Percentiles rank a stretch among this genome's conserved stretches.
These are phyloP conservation scores for Melanogrammus aeglefinus DNA, from an alignment of 2,797 vertebrate genomes.

Conservation along the genomic window DNA sequence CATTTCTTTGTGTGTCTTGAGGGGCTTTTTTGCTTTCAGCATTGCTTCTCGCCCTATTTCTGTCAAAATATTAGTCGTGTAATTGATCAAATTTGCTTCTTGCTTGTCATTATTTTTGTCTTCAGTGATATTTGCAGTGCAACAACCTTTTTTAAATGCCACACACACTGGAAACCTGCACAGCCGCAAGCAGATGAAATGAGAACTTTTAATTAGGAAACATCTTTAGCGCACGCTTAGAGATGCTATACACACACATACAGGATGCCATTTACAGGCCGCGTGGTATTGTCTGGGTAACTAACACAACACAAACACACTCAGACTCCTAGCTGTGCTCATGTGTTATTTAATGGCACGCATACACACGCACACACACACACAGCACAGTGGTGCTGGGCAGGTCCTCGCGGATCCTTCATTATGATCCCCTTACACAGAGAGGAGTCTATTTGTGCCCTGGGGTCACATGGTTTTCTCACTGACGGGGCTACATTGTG, in stretches of 20 bases:
- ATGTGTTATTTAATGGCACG: constrained; percentile 59
- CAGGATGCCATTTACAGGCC: constrained; percentile 57
- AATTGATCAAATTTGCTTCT: not conserved
- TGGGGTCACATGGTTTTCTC: constrained; percentile 46
- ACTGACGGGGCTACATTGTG: constrained; percentile 54
- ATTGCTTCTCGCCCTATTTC: constrained; percentile 5
- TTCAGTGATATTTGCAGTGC: not conserved
- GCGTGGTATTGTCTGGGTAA: constrained; percentile 50
- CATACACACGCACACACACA: constrained; percentile 51
- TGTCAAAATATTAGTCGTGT: constrained; percentile 26
- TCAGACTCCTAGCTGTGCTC: constrained; percentile 44
- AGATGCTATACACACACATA: constrained; percentile 24
- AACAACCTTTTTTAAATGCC: constrained; percentile 40
- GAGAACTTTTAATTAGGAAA: constrained; percentile 29
- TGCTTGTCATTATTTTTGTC: not conserved
- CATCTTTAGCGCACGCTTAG: not conserved
- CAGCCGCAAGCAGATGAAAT: constrained; percentile 29
- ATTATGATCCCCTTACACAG: constrained; percentile 69
- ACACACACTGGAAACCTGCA: constrained; percentile 19
- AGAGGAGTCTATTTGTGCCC: not conserved
- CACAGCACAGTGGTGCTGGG: constrained; percentile 46
- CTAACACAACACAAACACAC: constrained; percentile 45
- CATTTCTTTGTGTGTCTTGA: not conserved
- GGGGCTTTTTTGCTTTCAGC: constrained; percentile 1
- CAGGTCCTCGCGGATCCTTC: constrained; percentile 68